Conservation (phyloP, 2,797 vertebrate genomes). For the Gymnothorax javanicus region DNA sequence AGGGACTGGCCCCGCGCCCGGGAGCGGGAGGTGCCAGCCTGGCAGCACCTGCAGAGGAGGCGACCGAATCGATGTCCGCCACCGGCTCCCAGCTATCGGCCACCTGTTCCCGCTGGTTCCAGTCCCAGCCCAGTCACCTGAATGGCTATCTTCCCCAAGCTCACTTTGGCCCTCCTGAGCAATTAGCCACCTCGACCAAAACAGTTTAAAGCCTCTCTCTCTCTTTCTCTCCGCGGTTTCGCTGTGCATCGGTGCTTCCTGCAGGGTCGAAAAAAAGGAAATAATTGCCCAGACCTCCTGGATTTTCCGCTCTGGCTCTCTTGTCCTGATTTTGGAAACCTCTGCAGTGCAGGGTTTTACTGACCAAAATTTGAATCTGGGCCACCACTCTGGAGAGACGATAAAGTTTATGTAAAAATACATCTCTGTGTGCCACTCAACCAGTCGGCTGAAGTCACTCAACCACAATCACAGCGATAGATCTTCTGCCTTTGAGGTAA, state of each 20-base stretch:
- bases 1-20: not conserved
- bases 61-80: not conserved
- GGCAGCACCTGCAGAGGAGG: not conserved
- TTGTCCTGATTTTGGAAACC: not conserved
- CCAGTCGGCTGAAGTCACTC: too few relatives aligned
- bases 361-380: not conserved
- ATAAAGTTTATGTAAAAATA: too few relatives aligned
- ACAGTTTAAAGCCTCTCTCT: not conserved
- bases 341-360: not conserved
- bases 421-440: too few relatives aligned
- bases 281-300: not conserved
- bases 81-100: conserved; percentile 13
- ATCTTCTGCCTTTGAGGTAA: too few relatives aligned
- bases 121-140: not conserved
- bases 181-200: conserved; percentile 6
- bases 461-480: too few relatives aligned
- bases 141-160: conserved; percentile 35
- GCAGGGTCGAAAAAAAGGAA: not conserved
- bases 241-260: not conserved
- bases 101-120: conserved; percentile 48
- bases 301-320: not conserved
- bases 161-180: not conserved
- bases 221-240: not conserved
- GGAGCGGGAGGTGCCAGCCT: not conserved
- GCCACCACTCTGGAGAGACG: not conserved